Base-by-base conservation (phyloP, 30 jellyfish, hydroid and myxozoan species). In the Aurelia sp. region DNA sequence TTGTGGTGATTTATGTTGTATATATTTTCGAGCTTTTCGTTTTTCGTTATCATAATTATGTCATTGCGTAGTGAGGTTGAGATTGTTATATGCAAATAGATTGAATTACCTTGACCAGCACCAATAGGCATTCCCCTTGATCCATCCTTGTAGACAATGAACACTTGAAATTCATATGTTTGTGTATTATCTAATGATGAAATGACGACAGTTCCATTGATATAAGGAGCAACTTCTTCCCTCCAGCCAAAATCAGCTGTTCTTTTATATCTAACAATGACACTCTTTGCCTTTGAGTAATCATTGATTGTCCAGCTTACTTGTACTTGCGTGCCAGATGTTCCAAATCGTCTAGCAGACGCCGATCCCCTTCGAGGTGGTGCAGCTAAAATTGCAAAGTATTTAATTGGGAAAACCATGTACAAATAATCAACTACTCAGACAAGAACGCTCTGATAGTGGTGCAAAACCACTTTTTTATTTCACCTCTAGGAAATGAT, bases 51-150 rank as follows among this genome's bases (percentile, higher is more conserved):
- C 33, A 27, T 27, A 27, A 27, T 27, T 27, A 27, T 27, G 1
- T 27, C 33, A 27, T 27, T 27, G 33, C 2, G 33, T 27, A 27
- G 9, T 8, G 2, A 44, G 55, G 55, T 44, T 44, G 55, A 44
- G 55, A 44, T 9, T 5, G 55, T 44, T 12, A 44, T 3, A 44
- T 2, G 55, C 3, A 44, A 7, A 44, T 5, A 44, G 55, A 44
- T 44, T 9, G 15, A 12, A 91, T 22, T 79, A 91, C 98, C 67
- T 52, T 71, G 77, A 44, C 96, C 98, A 1, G 94, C 98, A 79
- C 85, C 81, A 75, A 88, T 82, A 11, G 99, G 99, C 85, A 72
- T 22, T n/a, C 97, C 99, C 55, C 38, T 58, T 24, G 80, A 51
- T 11, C 97, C 97, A 76, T 86, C 93, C 30, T 73, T 76, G 70